These are phyloP conservation scores for Avahi laniger DNA, from an alignment of 2,797 vertebrate species.

Conservation along the genomic window DNA sequence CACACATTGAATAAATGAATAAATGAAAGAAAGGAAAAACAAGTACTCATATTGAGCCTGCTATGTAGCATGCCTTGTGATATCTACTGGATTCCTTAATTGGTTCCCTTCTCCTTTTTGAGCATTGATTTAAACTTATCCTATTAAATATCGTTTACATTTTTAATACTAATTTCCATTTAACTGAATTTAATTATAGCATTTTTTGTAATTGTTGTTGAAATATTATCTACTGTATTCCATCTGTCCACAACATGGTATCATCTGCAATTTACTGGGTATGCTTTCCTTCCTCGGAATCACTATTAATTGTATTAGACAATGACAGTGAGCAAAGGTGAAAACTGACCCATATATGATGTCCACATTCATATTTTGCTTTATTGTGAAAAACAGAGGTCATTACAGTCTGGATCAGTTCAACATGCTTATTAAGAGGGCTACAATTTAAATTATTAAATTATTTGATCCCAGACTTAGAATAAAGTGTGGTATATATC, in stretches of 20 bases:
- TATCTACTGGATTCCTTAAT: not conserved
- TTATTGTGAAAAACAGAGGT: not conserved
- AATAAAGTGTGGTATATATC: not conserved
- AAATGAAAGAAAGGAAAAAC: not conserved
- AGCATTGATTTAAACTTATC: not conserved
- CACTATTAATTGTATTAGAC: not conserved
- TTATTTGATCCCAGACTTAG: not conserved
- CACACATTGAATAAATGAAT: not conserved
- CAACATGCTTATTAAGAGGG: not conserved
- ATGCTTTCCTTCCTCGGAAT: not conserved
- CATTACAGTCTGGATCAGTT: not conserved
- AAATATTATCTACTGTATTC: not conserved
- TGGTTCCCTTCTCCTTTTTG: not conserved
- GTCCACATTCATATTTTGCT: not conserved
- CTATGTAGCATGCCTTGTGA: not conserved
- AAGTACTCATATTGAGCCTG: not conserved
- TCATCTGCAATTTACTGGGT: not conserved
- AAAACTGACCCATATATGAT: not conserved
- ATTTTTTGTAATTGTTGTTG: not conserved
- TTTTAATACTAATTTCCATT: not conserved
- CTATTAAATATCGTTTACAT: not conserved
- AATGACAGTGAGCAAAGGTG: not conserved
- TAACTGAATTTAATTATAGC: constrained; percentile 28
- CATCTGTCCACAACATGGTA: not conserved
- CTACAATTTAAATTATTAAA: not conserved